Evolutionary conservation across 1,140 invertebrate genomes (phyloP), one percentile per base, ranked within the genome.

Genomic region (Drosophila biarmipes): DNA sequence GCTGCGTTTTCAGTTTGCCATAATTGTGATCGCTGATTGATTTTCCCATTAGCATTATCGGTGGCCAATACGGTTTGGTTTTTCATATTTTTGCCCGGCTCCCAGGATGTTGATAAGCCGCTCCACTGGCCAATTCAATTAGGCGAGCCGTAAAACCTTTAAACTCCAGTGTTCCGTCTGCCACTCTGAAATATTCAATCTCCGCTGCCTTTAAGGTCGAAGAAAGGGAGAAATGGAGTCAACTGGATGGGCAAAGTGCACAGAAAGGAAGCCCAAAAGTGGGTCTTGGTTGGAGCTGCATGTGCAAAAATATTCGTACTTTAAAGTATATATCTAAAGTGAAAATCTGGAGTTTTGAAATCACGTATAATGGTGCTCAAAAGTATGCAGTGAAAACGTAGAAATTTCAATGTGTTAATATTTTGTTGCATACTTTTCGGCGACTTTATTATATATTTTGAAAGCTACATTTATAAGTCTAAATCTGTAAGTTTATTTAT

Each of bases 41-140:
- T 38, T 59, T 71, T 34, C 31, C 66, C 68, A 72, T 72, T 71
- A 72, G 68, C 66, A 72, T 72, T 72, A 72, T 51, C 64, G 27
- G 21, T 4, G 1, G 11, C 35, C 21, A 35, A 35, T 35, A 14
- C 34, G 11, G 45, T 12, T 0, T 10, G 8, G 4, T 21, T 21
- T n/a, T 4, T 8, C 10, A 29, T 29, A 27, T 12, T 8, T 7
- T 12, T 8, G 8, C 29, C 52, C 14, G 37, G 27, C 14, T 51
- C 27, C 49, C 15, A 37, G 52, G 52, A 4, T 19, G 11, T 38
- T 17, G 29, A 58, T 63, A 58, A 43, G 61, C 54, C 31, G 42
- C 34, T 67, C 24, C 34, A 31, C 35, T 27, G 43, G 38, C 12
- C 46, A 59, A 61, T 61, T 53, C 55, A 51, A 53, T 61, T 59